Evolutionary conservation across 1,140 invertebrate species (phyloP).

Genomic region (Camponotus vicinus): DNA sequence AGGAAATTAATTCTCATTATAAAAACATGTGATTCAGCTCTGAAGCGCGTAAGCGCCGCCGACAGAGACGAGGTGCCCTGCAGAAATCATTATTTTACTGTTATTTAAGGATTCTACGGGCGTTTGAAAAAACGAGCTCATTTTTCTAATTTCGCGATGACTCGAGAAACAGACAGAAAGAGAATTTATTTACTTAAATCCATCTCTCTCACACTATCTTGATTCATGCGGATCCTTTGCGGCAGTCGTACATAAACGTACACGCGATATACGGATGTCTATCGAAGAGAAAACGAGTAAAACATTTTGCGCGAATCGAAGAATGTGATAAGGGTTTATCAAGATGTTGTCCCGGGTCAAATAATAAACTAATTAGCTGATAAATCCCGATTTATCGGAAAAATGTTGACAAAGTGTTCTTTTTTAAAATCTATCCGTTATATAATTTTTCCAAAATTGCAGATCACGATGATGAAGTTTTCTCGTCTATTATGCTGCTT

Average conservation of each 20-base stretch:
- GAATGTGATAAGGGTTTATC: not conserved
- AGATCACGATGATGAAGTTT: not conserved
- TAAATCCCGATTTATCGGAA: not conserved
- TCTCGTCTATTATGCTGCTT: not conserved
- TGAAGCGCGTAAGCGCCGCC: slow-evolving; percentile 39
- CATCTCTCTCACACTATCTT: not conserved
- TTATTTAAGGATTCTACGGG: slow-evolving; percentile 44
- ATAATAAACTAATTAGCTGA: not conserved
- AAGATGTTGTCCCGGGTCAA: not conserved
- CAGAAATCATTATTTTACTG: slow-evolving; percentile 41
- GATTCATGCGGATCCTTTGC: not conserved
- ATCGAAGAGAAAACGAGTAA: not conserved
- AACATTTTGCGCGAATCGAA: not conserved
- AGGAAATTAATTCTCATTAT: slow-evolving; percentile 66
- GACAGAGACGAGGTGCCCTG: not conserved
- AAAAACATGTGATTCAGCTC: slow-evolving; percentile 36
- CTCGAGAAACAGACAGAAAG: not conserved
- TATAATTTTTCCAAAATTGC: not conserved
- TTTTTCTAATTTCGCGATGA: not conserved
- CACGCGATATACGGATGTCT: not conserved
- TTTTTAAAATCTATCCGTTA: not conserved
- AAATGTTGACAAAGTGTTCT: not conserved
- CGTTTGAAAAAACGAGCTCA: not conserved
- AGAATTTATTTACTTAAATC: not conserved
- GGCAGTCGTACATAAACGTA: not conserved